These are phyloP conservation scores for Taeniopygia guttata DNA, from an alignment of 2,797 vertebrate genomes.

Conservation along the genomic window DNA sequence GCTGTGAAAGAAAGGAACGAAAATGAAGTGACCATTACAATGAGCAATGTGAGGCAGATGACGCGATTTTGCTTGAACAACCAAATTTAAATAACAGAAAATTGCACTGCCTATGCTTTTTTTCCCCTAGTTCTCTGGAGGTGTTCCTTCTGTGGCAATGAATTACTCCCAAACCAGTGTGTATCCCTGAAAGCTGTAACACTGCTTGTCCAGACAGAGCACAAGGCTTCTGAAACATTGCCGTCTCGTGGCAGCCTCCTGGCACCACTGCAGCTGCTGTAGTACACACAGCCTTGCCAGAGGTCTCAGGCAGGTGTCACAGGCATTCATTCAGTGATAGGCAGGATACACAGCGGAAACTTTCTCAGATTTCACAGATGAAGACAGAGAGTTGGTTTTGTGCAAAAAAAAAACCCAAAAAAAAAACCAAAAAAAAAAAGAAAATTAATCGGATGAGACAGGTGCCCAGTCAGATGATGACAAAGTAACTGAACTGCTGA, in stretches of 20 bases:
- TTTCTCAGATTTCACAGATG: not conserved
- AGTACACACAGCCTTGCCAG: not conserved
- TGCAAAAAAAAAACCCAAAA: not conserved
- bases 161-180: not conserved
- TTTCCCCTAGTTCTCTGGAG: not conserved
- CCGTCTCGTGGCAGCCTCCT: not conserved
- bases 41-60: not conserved
- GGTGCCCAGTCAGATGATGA: constrained; percentile 31
- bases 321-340: not conserved
- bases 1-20: not conserved
- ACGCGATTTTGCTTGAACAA: constrained; percentile 17
- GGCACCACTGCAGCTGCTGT: not conserved
- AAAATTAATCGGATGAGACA: constrained; percentile 32
- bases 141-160: not conserved
- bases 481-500: constrained; percentile 36
- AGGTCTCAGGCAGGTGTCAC: constrained; percentile 4
- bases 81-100: constrained; percentile 21
- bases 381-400: not conserved
- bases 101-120: not conserved
- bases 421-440: not conserved
- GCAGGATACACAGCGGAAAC: not conserved
- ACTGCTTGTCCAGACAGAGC: not conserved
- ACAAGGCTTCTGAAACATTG: not conserved
- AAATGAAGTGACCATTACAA: not conserved
- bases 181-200: not conserved